phyloP scores from a whole-genome alignment of 2,797 vertebrate genomes.

The Siniperca undulata region DNA sequence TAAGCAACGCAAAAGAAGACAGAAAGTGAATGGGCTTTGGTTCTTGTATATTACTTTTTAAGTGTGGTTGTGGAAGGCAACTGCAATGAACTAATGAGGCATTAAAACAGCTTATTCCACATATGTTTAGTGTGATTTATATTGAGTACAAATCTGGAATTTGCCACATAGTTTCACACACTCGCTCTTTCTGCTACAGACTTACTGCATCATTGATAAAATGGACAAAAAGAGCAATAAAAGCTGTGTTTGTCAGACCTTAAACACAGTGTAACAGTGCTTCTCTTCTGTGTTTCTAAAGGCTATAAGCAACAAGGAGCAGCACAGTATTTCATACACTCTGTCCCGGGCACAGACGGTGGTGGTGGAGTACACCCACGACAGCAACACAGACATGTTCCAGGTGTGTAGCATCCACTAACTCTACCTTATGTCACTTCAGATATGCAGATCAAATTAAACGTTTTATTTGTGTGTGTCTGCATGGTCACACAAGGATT shows the following conservation, averaged over 20 bases:
- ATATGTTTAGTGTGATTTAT: no score
- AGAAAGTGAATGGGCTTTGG: background rate
- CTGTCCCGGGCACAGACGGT: constrained; percentile 94
- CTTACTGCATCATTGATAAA: background rate
- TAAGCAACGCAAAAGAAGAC: background rate
- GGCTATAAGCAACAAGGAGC: constrained; percentile 96
- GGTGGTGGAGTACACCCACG: constrained; percentile 96
- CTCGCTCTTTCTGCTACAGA: background rate
- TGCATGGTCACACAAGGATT: background rate
- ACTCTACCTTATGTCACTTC: background rate
- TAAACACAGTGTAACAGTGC: background rate
- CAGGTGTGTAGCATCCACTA: constrained; percentile 84
- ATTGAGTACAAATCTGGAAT: background rate
- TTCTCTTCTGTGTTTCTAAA: constrained; percentile 52
- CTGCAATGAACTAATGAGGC: background rate
- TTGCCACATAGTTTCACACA: no score
- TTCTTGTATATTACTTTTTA: background rate
- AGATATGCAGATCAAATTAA: background rate
- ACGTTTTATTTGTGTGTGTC: background rate
- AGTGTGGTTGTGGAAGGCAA: background rate
- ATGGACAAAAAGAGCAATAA: background rate
- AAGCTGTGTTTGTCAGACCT: background rate
- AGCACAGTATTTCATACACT: constrained; percentile 96
- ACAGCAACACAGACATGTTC: constrained; percentile 96
- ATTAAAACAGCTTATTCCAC: background rate